Base-by-base conservation (phyloP, 1,140 invertebrate genomes). In the Caenorhabditis brenneri region DNA sequence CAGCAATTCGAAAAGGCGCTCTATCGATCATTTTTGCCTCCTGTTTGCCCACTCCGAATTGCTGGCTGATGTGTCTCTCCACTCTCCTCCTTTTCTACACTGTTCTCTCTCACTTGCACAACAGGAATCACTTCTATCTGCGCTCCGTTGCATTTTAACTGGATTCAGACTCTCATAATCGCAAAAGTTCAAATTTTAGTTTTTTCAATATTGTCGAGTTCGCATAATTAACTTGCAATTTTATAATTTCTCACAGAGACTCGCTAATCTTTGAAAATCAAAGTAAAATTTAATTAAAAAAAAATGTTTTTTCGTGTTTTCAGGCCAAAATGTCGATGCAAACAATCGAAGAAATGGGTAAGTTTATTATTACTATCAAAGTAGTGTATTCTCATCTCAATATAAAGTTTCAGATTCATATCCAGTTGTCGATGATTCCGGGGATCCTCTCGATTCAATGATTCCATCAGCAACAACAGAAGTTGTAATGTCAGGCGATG, bases 401-500 rank as follows among this genome's bases (percentile, higher is more conserved):
- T n/a, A n/a, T 2, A 1, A 74, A 19, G 1, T 36, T 33, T 33
- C 65, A 74, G 65, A 46, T 5, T 12, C 65, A 9, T 74, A 74
- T 42, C 36, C 65, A 7, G 58, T 16, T 36, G 58, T 36, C 2
- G 58, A 65, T 65, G 65, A 74, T 2, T 42, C 65, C 24, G 65
- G 65, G 10, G 60, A 65, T 24, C 65, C 42, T 42, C 33, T 74
- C n/a, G 65, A 74, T 22, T n/a, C 65, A 3, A 42, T 74, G 36
- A 74, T 74, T 6, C 65, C 65, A 22, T 42, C 65, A 9, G 65
- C 36, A 10, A 36, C 65, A 12, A 74, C 65, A 6, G 65, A 74
- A 74, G 65, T 42, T 12, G 65, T 74, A 12, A 74, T 74, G 65
- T 42, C 65, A 1, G 65, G 65, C 9, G 65, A 74, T 74, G 65